Conservation (phyloP, 2,797 vertebrate species). For the Halcyon leucocephala region DNA sequence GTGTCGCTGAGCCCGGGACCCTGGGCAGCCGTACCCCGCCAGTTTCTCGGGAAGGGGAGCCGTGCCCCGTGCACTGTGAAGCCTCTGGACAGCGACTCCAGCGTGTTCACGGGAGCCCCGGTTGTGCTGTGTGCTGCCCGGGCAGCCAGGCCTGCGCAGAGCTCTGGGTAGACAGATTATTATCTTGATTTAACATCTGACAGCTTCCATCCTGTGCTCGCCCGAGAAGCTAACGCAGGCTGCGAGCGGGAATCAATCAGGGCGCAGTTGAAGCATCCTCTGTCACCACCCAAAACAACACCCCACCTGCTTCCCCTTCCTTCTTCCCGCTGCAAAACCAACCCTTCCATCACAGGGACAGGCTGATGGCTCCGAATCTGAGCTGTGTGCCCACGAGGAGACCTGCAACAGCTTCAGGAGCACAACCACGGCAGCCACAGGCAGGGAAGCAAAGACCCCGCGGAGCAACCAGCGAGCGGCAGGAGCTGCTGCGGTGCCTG, state of each 20-base stretch:
- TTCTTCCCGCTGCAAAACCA: neutral
- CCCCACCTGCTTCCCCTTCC: neutral
- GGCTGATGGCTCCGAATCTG: neutral
- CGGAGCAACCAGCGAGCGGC: neutral
- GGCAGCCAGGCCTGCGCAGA: slow-evolving; percentile 20
- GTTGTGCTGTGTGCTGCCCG: neutral
- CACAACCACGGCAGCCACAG: neutral
- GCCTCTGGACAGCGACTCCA: neutral
- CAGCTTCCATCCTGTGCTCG: neutral
- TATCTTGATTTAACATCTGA: slow-evolving; percentile 25
- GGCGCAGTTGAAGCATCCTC: neutral
- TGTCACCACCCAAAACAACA: neutral
- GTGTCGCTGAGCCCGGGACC: neutral
- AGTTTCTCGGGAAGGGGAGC: neutral
- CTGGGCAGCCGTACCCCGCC: rapidly evolving
- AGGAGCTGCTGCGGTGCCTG: rapidly evolving
- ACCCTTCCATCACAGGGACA: neutral
- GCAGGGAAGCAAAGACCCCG: neutral
- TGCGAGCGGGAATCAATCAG: neutral
- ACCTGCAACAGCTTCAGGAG: neutral
- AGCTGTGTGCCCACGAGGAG: rapidly evolving
- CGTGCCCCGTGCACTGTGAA: rapidly evolving
- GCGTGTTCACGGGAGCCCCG: rapidly evolving
- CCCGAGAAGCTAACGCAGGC: neutral
- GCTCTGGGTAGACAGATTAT: neutral